Evolutionary conservation across 2,113 vertebrate species (phyloP), one percentile per base, ranked within the genome.

Genomic region (Arvicanthis niloticus): DNA sequence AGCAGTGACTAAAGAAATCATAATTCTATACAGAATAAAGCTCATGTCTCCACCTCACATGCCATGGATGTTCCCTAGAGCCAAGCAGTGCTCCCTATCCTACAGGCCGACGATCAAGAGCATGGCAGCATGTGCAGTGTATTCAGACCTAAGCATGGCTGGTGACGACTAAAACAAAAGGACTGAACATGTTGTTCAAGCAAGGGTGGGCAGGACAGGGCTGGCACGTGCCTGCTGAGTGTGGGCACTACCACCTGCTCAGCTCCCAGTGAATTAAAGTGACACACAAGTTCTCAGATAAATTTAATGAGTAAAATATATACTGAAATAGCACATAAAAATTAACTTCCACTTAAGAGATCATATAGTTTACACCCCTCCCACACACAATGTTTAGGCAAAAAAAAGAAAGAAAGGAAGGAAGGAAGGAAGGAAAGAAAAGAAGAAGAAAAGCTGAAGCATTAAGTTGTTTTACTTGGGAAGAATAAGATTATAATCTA

Each of bases 231-330:
- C 5, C 22, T 31, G 6, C 26, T 0, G 8, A 45, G 5, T 3
- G 17, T 1, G 48, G 34, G 58, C 2, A 34, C 4, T 9, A 3
- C 0, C 0, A 10, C 34, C 21, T 1, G 0, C 29, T 37, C 68
- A 2, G 0, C 24, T 51, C 68, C 86, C 73, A 77, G n/a, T 77
- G 67, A 70, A 42, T 78, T 51, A 37, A 53, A 93, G 86, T 65
- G 37, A 75, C 72, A 80, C 58, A 7, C 0, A 48, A 1, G 0
- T 97, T 97, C 98, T 97, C 90, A 98, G 93, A 96, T 97, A 92
- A 89, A 58, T 98, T 98, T 98, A 99, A 98, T 98, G 95, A 98
- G 97, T 97, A 97, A 98, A 98, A 97, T 73, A 31, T 87, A 97
- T 97, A 92, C 29, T 68, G 76, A 80, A 93, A 97, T 84, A 92